Evolutionary conservation across 2,113 vertebrate species (phyloP), one percentile per base, ranked within the genome.

Genomic region (Brachyhypopomus occidentalis): DNA sequence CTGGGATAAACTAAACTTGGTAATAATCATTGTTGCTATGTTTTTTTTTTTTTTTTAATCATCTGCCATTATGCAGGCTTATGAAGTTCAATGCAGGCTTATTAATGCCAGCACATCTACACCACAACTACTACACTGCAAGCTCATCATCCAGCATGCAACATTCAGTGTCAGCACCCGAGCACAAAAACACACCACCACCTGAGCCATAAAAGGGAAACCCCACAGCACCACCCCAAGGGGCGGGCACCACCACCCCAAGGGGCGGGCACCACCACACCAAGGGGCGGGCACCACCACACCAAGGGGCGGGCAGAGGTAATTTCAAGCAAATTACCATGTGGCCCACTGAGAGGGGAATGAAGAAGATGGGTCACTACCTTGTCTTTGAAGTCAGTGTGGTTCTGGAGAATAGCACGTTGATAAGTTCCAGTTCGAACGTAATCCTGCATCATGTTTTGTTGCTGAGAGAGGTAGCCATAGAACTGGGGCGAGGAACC

Each of bases 391-490:
- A 99, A 99, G 92, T 98, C 97, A 0, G 90, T 94, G 90, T 99
- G 97, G 90, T 99, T 99, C 90, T 99, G 97, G 52, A 99, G 93
- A 87, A 99, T 99, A 0, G 97, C 97, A 0, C 97, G 93, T 80
- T 98, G 97, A 90, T 99, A 99, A 16, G 97, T 99, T 83, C 97
- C 97, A 17, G 97, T 99, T 83, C 97, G 93, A 74, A 99, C 96
- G 0, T 99, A 99, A 86, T 98, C 97, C 91, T 99, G 97, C 97
- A 99, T 99, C 97, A 99, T 99, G 91, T 99, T 99, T 94, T 99
- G 97, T 90, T 99, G 97, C 94, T 99, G 97, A 6, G 97, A 99
- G 92, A 99, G 95, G 95, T 98, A 99, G 90, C 97, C 97, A 86
- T 98, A 99, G 90, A 99, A 99, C 97, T 99, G 90, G 14, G 12